Conservation (phyloP, 2,888 invertebrate genomes). For the Nezara viridula region DNA sequence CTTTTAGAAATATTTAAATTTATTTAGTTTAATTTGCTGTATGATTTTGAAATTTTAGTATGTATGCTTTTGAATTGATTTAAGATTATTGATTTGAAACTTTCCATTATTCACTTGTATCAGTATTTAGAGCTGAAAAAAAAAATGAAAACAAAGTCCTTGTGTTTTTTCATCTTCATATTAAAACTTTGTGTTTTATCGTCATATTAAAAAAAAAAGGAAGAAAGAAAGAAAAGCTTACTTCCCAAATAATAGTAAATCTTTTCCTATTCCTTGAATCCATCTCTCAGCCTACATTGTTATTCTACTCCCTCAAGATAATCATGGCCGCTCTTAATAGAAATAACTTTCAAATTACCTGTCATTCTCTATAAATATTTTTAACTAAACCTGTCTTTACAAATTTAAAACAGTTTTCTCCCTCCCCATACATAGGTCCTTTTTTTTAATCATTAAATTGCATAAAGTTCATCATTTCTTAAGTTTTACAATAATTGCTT, state of each 20-base stretch:
- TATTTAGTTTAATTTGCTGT: neutral
- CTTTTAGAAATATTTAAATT: neutral
- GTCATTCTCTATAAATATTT: too few species aligned
- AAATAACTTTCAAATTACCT: too few species aligned
- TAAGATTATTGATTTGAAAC: neutral
- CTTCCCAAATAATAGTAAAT: neutral
- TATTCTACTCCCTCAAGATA: neutral
- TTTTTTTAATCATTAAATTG: too few species aligned
- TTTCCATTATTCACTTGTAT: neutral
- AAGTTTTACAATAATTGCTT: neutral
- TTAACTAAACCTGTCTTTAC: too few species aligned
- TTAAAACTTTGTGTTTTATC: too few species aligned
- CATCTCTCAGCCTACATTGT: neutral
- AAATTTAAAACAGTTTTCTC: too few species aligned
- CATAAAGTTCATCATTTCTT: neutral
- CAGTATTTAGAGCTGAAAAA: too few species aligned
- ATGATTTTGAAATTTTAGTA: neutral
- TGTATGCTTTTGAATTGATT: neutral
- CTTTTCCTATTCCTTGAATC: neutral
- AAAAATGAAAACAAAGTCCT: neutral
- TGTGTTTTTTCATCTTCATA: too few species aligned
- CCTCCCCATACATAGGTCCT: too few species aligned
- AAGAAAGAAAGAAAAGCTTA: too few species aligned
- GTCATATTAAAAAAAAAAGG: too few species aligned
- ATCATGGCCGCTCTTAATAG: too few species aligned